Evolutionary conservation across 2,888 invertebrate species (phyloP), one percentile per base, ranked within the genome.

Genomic region (Caenorhabditis becei): DNA sequence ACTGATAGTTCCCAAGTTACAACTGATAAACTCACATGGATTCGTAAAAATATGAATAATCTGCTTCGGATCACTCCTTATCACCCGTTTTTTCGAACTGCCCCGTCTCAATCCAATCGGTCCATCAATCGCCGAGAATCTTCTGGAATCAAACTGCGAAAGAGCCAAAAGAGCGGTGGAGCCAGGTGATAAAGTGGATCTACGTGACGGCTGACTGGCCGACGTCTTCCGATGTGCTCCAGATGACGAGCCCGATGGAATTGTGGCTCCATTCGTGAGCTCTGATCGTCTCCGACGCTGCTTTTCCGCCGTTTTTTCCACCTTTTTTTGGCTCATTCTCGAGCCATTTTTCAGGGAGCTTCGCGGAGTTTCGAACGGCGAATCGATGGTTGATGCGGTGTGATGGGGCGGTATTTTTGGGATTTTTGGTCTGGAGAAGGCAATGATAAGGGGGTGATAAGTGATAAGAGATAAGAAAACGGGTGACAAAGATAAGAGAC

Each of bases 21-120:
- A n/a, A n/a, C n/a, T 10, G 35, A 35, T 8, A 58, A 66, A 77
- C 80, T 77, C 49, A 80, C 80, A 77, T 0, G 80, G 77, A 67
- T 80, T 80, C 0, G 80, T 62, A 18, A 77, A 80, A 71, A 80
- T 77, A 44, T 80, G 77, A 35, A 80, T 67, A 37, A 80, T 47
- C 24, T 70, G 70, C 62, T 80, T 70, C 2, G 80, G 71, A 51
- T 80, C 80, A 16, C 53, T 56, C n/a, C 53, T 32, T 11, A 58
- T 54, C 47, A 49, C 49, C 16, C 65, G n/a, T 20, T 59, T 61
- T n/a, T 53, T 71, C 28, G 59, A 59, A 24, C 65, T 75, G 16
- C 47, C 70, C 26, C 56, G 59, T 28, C 71, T 14, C 5, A 63
- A 24, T 0, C 23, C 35, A n/a, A 74, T 69, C 7, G 74, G 44